phyloP scores from a whole-genome alignment of 2,113 vertebrate species.

The zebrafish (Danio rerio) region GRCz12tu NC_133176.1:27205001-27205500 shows the following conservation, averaged over 20 bases:
- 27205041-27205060: no score
- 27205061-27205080: no score
- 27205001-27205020: no score
- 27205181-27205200: neutral
- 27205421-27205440: neutral
- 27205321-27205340: constrained; percentile 81
- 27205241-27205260: constrained; percentile 79
- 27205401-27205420: neutral
- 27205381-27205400: neutral
- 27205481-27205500: neutral
- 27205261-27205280: constrained; percentile 83
- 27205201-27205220: constrained; percentile 82
- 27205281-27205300: constrained; percentile 78
- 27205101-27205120: no score
- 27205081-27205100: no score
- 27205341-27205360: constrained; percentile 85
- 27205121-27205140: no score
- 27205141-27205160: no score
- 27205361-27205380: constrained; percentile 76
- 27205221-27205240: constrained; percentile 81
- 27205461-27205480: neutral
- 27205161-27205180: neutral
- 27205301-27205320: constrained; percentile 89
- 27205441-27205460: neutral
- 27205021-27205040: no score